phyloP scores from a whole-genome alignment of 2,888 invertebrate genomes.

The Lasioglossum villosulum region DNA sequence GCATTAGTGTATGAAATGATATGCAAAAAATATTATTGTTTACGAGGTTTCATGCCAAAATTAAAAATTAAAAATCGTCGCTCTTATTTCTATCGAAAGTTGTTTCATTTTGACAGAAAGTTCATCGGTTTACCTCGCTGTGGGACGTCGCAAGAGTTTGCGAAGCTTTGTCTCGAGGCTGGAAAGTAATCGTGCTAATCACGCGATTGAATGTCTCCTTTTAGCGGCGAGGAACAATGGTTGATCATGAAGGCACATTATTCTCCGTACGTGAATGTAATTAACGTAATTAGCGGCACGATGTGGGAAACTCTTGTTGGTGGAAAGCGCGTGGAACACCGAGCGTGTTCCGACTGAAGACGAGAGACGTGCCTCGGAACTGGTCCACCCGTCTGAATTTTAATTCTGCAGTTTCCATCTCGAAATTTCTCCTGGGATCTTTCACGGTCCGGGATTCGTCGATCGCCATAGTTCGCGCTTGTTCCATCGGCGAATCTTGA shows the following conservation, averaged over 20 bases:
- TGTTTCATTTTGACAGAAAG: too few relatives aligned
- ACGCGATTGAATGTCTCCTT: conserved; percentile 39
- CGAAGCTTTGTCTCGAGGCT: conserved; percentile 9
- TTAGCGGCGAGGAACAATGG: conserved; percentile 37
- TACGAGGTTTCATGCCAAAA: too few relatives aligned
- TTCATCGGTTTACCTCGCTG: too few relatives aligned
- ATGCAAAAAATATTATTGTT: too few relatives aligned
- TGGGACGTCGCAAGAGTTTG: not conserved
- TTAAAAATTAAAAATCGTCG: too few relatives aligned
- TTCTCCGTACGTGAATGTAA: conserved; percentile 36
- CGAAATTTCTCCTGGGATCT: not conserved
- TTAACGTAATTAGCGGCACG: conserved; percentile 45
- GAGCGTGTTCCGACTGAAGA: too few relatives aligned
- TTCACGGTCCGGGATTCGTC: not conserved
- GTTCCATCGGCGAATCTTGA: not conserved
- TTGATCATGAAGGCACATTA: conserved; percentile 29
- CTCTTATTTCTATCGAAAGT: too few relatives aligned
- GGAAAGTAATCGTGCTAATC: conserved; percentile 39
- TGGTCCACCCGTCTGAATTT: not conserved
- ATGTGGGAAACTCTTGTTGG: conserved; percentile 32
- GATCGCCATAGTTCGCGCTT: not conserved
- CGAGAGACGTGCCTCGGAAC: not conserved
- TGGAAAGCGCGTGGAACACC: conserved; percentile 18
- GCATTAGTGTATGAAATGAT: too few relatives aligned
- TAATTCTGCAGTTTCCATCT: not conserved